phyloP scores from a whole-genome alignment of 2,888 invertebrate species.

The Drosophila meridiana region DNA sequence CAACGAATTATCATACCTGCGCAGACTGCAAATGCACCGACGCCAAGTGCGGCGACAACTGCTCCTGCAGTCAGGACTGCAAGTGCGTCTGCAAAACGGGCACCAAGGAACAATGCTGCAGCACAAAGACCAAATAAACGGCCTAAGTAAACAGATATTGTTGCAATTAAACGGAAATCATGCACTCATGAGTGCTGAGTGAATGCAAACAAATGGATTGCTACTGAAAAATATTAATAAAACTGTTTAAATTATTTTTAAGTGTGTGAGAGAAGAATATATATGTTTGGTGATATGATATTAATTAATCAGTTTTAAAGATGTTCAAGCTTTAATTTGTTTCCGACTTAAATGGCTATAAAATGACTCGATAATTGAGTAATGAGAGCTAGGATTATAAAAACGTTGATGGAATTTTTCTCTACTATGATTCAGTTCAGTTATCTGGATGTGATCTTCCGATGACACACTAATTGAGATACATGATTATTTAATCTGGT shows the following conservation, averaged over 20 bases:
- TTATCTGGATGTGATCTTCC: too few species aligned
- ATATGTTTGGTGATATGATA: not conserved
- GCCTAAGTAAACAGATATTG: constrained; percentile 21
- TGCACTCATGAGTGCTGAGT: not conserved
- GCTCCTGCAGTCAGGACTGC: constrained; percentile 68
- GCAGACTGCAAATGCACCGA: constrained; percentile 71
- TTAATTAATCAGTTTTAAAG: not conserved
- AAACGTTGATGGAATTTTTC: not conserved
- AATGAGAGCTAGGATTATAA: not conserved
- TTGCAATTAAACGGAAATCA: not conserved
- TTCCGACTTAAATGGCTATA: not conserved
- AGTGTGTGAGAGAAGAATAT: not conserved
- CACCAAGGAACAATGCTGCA: constrained; percentile 72
- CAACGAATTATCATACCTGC: not conserved
- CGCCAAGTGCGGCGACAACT: constrained; percentile 72
- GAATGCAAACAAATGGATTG: not conserved
- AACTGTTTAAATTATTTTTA: not conserved
- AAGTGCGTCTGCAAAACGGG: constrained; percentile 72
- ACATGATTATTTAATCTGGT: too few species aligned
- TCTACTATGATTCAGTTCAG: not conserved
- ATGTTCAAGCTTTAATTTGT: not conserved
- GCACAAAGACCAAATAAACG: constrained; percentile 45
- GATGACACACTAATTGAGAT: too few species aligned
- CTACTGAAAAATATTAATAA: not conserved
- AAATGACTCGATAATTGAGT: not conserved